Conservation (phyloP, 2,888 invertebrate genomes). For the Nesidiocoris tenuis region DNA sequence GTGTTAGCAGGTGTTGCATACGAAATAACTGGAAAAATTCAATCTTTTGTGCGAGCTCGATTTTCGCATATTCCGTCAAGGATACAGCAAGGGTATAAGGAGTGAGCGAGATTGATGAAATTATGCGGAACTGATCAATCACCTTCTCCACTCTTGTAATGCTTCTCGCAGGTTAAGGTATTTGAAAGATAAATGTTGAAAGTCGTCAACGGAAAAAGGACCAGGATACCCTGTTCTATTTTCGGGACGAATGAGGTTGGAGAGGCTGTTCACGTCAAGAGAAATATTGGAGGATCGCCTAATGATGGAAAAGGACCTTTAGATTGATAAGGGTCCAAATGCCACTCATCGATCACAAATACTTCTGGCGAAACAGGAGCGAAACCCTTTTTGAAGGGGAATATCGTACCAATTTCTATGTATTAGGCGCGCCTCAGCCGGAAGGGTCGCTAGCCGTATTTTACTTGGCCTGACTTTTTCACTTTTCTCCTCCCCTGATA, state of each 20-base stretch:
- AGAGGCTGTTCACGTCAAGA: slow-evolving; percentile 8
- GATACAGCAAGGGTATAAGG: not conserved
- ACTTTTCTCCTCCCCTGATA: no score
- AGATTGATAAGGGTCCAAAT: slow-evolving; percentile 34
- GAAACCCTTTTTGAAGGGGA: slow-evolving; percentile 12
- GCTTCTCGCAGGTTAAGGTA: not conserved
- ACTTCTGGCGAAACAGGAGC: not conserved
- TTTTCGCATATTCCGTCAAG: not conserved
- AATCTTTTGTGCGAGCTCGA: not conserved
- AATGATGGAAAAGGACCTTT: slow-evolving; percentile 30
- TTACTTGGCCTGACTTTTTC: not conserved
- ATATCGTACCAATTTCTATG: slow-evolving; percentile 13
- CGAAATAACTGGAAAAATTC: not conserved
- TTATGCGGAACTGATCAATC: slow-evolving; percentile 40
- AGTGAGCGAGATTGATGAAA: slow-evolving; percentile 21
- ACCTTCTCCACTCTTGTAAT: not conserved
- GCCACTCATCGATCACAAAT: slow-evolving; percentile 22
- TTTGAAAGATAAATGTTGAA: slow-evolving; percentile 34
- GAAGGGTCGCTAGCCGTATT: not conserved
- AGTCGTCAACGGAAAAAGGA: not conserved
- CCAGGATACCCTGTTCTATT: not conserved
- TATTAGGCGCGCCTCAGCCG: slow-evolving; percentile 10
- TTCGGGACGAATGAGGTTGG: not conserved
- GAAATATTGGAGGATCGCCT: slow-evolving; percentile 31
- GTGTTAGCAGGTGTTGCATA: not conserved